Evolutionary conservation across 2,797 vertebrate species (phyloP).

Genomic region (Choloepus didactylus): DNA sequence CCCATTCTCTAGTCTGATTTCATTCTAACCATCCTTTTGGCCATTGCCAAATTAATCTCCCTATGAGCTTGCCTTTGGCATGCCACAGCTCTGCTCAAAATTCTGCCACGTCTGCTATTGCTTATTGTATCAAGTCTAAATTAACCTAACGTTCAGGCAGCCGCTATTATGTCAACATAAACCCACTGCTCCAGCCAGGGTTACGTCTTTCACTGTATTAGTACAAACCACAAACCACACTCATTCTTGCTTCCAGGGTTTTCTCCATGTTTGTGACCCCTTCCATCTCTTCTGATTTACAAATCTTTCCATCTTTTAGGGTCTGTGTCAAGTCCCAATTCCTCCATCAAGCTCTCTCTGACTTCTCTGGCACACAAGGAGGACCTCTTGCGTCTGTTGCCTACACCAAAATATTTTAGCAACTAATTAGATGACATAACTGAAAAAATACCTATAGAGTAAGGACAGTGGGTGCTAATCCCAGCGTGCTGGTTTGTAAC

Average conservation of each 20-base stretch:
- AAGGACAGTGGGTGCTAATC: neutral
- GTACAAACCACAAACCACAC: constrained; percentile 13
- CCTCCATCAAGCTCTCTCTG: neutral
- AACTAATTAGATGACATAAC: constrained; percentile 38
- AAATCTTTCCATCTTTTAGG: neutral
- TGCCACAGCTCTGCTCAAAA: constrained; percentile 45
- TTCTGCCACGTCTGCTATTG: neutral
- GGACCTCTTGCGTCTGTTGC: neutral
- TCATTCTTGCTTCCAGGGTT: neutral
- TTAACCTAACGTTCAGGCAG: constrained; percentile 4
- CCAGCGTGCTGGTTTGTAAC: too few species aligned
- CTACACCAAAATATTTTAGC: neutral
- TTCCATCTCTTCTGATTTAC: neutral
- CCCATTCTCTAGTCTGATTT: neutral
- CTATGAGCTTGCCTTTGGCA: neutral
- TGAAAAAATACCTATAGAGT: neutral
- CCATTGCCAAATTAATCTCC: neutral
- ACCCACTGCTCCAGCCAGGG: neutral
- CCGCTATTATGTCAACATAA: constrained; percentile 22
- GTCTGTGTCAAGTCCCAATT: neutral
- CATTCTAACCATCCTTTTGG: constrained; percentile 5
- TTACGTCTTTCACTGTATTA: neutral
- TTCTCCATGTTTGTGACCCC: neutral
- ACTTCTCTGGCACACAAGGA: neutral
- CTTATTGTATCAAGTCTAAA: constrained; percentile 33